phyloP scores from a whole-genome alignment of 2,113 vertebrate genomes.

The Gallinago jamesoni region DNA sequence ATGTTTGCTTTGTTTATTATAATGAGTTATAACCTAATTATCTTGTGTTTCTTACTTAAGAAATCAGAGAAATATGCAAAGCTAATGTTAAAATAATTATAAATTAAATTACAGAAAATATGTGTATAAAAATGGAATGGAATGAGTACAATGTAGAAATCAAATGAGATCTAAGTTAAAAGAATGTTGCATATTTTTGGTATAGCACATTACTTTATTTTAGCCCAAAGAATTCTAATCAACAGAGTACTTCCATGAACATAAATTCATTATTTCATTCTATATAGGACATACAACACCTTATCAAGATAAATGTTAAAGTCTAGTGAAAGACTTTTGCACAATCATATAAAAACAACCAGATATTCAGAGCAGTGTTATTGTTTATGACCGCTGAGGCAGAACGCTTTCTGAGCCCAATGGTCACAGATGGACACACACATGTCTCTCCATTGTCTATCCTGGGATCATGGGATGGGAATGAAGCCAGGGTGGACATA shows the following conservation, averaged over 20 bases:
- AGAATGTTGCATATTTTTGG: neutral
- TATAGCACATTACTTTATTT: neutral
- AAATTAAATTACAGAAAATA: neutral
- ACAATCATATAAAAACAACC: neutral
- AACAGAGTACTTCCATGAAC: neutral
- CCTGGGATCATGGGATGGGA: neutral
- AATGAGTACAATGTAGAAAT: neutral
- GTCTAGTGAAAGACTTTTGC: neutral
- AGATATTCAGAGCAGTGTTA: neutral
- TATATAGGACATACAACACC: neutral
- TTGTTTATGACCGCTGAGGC: neutral
- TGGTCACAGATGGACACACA: neutral
- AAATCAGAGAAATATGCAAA: neutral
- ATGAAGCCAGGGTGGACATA: neutral
- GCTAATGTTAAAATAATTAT: neutral
- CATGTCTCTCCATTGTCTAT: neutral
- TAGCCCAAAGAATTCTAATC: neutral
- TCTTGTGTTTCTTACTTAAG: neutral
- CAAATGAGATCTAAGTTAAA: neutral
- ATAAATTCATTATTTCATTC: neutral
- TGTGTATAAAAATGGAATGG: neutral
- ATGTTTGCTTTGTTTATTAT: neutral
- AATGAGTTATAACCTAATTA: neutral
- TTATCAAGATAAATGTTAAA: neutral
- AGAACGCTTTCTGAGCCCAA: neutral